Evolutionary conservation across 2,888 invertebrate genomes (phyloP), one percentile per base, ranked within the genome.

Genomic region (Linnaemya vulpina): DNA sequence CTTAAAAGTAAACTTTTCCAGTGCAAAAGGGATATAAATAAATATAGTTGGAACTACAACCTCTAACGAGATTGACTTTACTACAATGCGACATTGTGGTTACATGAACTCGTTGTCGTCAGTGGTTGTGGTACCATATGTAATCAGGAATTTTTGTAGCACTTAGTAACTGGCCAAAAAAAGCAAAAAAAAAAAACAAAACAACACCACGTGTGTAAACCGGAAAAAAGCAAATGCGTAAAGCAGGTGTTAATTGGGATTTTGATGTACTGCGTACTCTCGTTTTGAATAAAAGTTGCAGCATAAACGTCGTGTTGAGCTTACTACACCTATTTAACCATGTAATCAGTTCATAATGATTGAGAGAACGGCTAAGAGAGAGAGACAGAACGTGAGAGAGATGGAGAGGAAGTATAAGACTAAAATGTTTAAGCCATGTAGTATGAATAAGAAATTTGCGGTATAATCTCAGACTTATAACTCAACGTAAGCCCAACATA

Each of bases 171-270:
- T 40, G 53, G 75, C 62, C 30, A 3, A 30, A 30, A 3, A 30
- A 30, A 3, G 5, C 2, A 30, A 5, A 30, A 30, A 5, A 30
- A 30, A 30, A 30, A 3, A 30, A 43, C 10, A 35, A 55, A 73
- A 46, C 30, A 30, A n/a, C 20, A 65, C 53, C 79, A 79, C 79
- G 79, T 79, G 79, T 38, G 43, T 71, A 65, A 71, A 20, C 53
- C 62, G 40, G 30, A 62, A 71, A 22, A 5, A 46, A 43, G 67
- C 71, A 58, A 35, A 35, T 3, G 22, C 9, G 38, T 3, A n/a
- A 30, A 58, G 17, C 5, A 74, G 22, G 30, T 7, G 20, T 55
- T 43, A 63, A 30, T 25, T 43, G 43, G 25, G 5, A 9, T 9
- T 46, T 46, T 51, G 7, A 25, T 25, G 40, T 63, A 15, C 11